A percentile compares a stretch with the other conserved stretches of the same genome.
These are phyloP conservation scores for Clarias platycephalus DNA, from an alignment of 2,797 vertebrate genomes.

Conservation along the genomic window DNA sequence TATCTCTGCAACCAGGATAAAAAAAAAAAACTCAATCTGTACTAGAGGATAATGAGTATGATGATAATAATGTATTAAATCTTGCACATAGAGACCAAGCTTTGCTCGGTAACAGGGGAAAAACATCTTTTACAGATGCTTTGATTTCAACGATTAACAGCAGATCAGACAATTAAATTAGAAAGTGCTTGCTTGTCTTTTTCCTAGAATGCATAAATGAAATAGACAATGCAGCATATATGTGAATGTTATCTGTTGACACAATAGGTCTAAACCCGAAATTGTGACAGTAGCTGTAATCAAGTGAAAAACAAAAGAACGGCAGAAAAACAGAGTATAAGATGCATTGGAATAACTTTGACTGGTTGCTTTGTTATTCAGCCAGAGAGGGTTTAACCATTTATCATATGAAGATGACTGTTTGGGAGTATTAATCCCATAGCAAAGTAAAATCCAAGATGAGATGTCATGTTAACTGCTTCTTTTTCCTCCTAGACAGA, in stretches of 20 bases:
- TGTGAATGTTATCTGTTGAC: not conserved
- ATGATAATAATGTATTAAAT: not conserved
- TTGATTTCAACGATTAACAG: constrained; percentile 13
- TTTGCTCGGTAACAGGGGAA: not conserved
- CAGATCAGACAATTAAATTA: not conserved
- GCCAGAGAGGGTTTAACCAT: not conserved
- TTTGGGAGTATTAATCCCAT: not conserved
- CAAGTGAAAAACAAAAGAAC: not conserved
- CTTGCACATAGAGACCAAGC: not conserved
- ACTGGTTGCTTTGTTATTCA: not conserved
- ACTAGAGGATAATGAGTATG: not conserved
- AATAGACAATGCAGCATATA: not conserved
- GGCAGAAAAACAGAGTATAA: not conserved
- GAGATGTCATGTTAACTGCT: too few relatives aligned
- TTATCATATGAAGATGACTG: not conserved
- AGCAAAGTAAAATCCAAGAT: too few relatives aligned
- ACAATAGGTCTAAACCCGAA: too few relatives aligned
- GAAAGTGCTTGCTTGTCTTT: not conserved
- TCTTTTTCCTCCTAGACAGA: too few relatives aligned
- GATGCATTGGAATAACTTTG: not conserved
- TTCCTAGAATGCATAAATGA: constrained; percentile 5
- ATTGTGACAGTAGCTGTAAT: not conserved
- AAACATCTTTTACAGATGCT: not conserved
- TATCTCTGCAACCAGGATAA: not conserved
- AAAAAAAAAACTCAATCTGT: not conserved